Evolutionary conservation across 2,888 invertebrate species (phyloP), one percentile per base, ranked within the genome.

Genomic region (Boloria euphrosyne): DNA sequence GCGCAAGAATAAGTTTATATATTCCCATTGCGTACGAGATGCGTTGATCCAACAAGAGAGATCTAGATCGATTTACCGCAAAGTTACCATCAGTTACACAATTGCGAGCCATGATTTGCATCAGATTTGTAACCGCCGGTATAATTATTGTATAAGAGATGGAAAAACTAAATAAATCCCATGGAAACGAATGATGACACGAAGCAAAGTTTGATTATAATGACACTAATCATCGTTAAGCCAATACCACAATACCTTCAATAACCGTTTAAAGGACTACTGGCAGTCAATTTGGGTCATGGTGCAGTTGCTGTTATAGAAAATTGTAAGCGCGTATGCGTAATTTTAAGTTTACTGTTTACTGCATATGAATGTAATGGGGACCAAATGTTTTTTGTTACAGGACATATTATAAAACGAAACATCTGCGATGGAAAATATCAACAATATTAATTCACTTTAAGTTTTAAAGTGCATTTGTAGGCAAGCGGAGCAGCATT

Each of bases 41-140:
- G 22, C 55, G 68, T 68, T 74, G 75, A 77, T 72, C 67, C 73
- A 71, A 62, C 58, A 60, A 65, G 68, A 69, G 60, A 55, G 65
- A 70, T 71, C 61, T 61, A 63, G 66, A 71, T 80, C 76, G 73
- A 77, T 79, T 78, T 71, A 74, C 66, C 60, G 65, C 57, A 57
- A 64, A 44, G 18, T 49, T 17, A n/a, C 49, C 62, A 54, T 62
- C 67, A 70, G 74, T 89, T 86, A 79, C 79, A 82, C 78, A 88
- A 88, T 83, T 86, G 85, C 84, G 86, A 85, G 83, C 78, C 80
- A 81, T 74, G 69, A 89, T 89, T 88, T 89, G 84, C 87, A 88
- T 87, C 81, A 83, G 46, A 47, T 58, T 31, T 31, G 16, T 13
- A 16, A 14, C 18, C 14, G 13, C 4, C 13, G 2, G 10, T 22